Base-by-base conservation (phyloP, 2,888 invertebrate species). In the Apocheima hispidaria region DNA sequence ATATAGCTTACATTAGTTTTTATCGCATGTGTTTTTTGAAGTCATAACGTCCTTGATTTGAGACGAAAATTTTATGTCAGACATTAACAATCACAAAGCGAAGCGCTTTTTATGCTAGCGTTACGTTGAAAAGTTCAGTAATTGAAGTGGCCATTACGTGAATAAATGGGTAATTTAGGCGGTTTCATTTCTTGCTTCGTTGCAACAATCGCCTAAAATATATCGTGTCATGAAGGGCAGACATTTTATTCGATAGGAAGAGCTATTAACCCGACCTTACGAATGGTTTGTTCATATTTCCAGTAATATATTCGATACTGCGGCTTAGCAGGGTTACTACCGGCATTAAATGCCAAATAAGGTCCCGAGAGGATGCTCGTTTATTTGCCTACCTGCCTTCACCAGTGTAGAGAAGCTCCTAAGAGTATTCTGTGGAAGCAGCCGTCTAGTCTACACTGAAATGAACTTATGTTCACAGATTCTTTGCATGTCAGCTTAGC, bases 281-380 rank as follows among this genome's bases (percentile, higher is more conserved):
- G 21, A 54, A 57, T 30, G 53, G 60, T 50, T 30, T 33, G 12
- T 46, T 65, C 38, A 59, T 58, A 44, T 63, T 66, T 60, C 30
- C 50, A 38, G 41, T 66, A 59, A 60, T 63, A 67, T 63, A 61
- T 56, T 50, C 59, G 52, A 58, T 54, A n/a, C 36, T 55, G 30
- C 30, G 28, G 16, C 49, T 12, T 18, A 5, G n/a, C 23, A 18
- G 54, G 57, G 61, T 63, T 60, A 61, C 59, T 59, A 49, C 50
- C 30, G 41, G 63, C 43, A 68, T 70, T 68, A 65, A 64, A 70
- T 70, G 65, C 59, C 40, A 60, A 63, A 65, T 58, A 64, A 48
- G 51, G 20, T 53, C 63, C 56, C 65, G 16, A 26, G 63, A 23
- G 55, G 58, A 51, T 40, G 40, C 23, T 48, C 53, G 30, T 41